Evolutionary conservation across 92 coral and sea anemone genomes (phyloP).

Genomic region (Palythoa heliodiscus): DNA sequence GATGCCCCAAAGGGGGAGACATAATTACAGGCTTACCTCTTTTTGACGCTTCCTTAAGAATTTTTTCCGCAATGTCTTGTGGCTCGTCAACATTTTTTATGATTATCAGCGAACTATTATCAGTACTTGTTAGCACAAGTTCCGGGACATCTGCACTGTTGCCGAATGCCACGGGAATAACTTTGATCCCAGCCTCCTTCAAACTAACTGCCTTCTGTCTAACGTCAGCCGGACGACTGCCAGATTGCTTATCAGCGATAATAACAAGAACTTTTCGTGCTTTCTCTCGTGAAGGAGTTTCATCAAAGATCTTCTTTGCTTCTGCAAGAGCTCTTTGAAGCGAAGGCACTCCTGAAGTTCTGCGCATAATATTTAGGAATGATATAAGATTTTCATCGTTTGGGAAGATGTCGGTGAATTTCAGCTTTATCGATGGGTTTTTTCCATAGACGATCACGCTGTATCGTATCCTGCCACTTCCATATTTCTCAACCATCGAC

Average conservation of each 20-base stretch:
- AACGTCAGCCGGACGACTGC: conserved; percentile 56
- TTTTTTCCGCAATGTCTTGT: conserved; percentile 21
- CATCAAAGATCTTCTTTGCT: conserved; percentile 69
- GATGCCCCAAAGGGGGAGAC: too few relatives aligned
- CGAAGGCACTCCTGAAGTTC: conserved; percentile 56
- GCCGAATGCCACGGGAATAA: conserved; percentile 88
- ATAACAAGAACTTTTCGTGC: conserved; percentile 83
- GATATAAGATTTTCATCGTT: conserved; percentile 53
- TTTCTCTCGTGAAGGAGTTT: conserved; percentile 57
- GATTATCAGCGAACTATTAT: conserved; percentile 13
- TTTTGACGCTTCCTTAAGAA: conserved; percentile 16
- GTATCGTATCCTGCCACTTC: conserved; percentile 72
- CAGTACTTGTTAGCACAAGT: conserved; percentile 14
- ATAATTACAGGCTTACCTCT: not conserved
- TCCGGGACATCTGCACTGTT: conserved; percentile 67
- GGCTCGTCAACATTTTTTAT: conserved; percentile 9
- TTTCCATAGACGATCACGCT: conserved; percentile 73
- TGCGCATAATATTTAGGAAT: conserved; percentile 43
- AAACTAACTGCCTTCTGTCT: conserved; percentile 51
- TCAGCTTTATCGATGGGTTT: conserved; percentile 48
- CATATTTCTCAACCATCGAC: conserved; percentile 65
- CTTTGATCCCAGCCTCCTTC: conserved; percentile 70
- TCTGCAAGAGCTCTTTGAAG: conserved; percentile 66
- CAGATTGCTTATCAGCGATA: conserved; percentile 76
- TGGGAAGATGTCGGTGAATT: conserved; percentile 61